Conservation (phyloP, 2,797 vertebrate genomes). For the Poecilia gillii region DNA sequence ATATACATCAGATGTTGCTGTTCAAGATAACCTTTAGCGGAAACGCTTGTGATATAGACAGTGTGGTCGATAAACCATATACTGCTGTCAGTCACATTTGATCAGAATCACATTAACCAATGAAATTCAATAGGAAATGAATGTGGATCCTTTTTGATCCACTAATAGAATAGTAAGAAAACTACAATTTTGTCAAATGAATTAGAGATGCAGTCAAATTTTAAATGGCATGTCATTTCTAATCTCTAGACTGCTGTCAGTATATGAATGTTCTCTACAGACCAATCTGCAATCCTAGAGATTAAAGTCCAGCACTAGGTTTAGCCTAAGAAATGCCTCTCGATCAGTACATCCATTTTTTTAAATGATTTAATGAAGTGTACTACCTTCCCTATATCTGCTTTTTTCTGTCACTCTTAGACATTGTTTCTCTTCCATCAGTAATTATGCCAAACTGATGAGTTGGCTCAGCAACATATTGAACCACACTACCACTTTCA, state of each 20-base stretch:
- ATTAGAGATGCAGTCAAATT: no score
- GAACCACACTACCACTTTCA: slow-evolving; percentile 66
- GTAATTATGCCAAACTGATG: slow-evolving; percentile 55
- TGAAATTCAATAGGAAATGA: no score
- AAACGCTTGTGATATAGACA: no score
- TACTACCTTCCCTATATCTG: slow-evolving; percentile 8
- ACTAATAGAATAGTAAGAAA: no score
- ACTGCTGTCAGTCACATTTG: no score
- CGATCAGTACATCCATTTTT: not conserved
- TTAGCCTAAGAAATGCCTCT: not conserved
- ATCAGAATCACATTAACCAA: no score
- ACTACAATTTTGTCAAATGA: no score
- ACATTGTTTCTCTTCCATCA: slow-evolving; percentile 18
- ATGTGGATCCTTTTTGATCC: no score
- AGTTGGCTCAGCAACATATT: slow-evolving; percentile 50
- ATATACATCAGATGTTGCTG: no score
- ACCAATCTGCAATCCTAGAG: not conserved
- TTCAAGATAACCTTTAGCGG: no score
- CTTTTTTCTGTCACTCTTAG: slow-evolving; percentile 12
- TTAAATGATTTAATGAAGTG: not conserved
- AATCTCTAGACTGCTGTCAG: not conserved
- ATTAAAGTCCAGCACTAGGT: not conserved
- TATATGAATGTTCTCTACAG: not conserved
- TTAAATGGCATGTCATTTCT: no score
- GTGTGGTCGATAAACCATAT: no score